Conservation (phyloP, 2,888 invertebrate genomes). For the Digitonthophagus gazella region DNA sequence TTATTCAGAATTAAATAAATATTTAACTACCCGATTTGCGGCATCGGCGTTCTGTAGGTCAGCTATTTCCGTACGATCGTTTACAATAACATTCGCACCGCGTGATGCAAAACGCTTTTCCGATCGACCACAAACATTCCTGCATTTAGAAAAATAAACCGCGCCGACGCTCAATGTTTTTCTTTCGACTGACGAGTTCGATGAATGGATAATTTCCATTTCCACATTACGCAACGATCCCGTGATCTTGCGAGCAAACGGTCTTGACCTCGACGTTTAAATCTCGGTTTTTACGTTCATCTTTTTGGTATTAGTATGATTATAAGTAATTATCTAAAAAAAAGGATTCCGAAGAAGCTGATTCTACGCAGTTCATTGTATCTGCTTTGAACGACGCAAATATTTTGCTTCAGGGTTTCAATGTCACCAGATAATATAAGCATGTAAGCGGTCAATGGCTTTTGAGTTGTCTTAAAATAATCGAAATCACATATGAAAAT, state of each 20-base stretch:
- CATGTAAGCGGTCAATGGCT: constrained; percentile 26
- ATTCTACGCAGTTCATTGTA: neutral
- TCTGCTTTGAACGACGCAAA: neutral
- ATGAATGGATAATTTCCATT: constrained; percentile 1
- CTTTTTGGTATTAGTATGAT: neutral
- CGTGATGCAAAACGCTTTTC: constrained; percentile 17
- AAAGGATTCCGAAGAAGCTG: neutral
- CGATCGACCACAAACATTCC: constrained; percentile 5
- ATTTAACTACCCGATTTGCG: neutral
- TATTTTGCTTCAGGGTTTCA: constrained; percentile 16
- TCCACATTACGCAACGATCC: neutral
- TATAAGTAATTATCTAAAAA: neutral
- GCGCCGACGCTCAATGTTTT: neutral
- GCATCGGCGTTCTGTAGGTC: constrained; percentile 33
- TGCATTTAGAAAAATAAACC: constrained; percentile 16
- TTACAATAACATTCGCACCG: constrained; percentile 15
- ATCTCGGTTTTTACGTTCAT: neutral
- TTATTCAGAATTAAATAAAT: neutral
- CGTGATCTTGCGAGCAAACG: neutral
- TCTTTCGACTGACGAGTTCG: neutral
- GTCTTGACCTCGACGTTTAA: neutral
- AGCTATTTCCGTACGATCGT: constrained; percentile 28
- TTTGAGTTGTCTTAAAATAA: constrained; percentile 11
- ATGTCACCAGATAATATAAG: constrained; percentile 26
- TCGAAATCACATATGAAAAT: neutral